phyloP scores from a whole-genome alignment of 2,888 invertebrate species.

The Tubulanus polymorphus region DNA sequence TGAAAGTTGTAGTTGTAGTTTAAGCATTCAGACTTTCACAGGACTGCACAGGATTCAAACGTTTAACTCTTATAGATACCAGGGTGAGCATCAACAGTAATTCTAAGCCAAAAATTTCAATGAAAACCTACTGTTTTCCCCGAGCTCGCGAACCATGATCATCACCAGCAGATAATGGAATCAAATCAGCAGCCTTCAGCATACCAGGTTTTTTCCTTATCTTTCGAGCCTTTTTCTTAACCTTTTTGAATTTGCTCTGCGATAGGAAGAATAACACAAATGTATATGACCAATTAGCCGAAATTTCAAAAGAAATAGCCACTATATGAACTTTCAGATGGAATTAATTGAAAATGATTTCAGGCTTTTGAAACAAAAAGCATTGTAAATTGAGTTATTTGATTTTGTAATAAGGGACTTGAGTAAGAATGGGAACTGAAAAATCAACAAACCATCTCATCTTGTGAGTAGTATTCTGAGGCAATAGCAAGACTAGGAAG shows the following conservation, averaged over 20 bases:
- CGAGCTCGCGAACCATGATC: conserved; percentile 1
- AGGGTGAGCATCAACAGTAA: no score
- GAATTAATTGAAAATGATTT: conserved; percentile 1
- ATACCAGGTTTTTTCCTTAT: conserved; percentile 60
- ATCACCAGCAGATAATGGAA: conserved; percentile 43
- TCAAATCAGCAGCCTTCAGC: conserved; percentile 71
- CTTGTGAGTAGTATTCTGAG: conserved; percentile 80
- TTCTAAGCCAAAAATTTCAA: no score
- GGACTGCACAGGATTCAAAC: no score
- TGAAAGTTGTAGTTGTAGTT: no score
- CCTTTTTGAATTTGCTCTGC: conserved; percentile 74
- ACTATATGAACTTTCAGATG: background rate
- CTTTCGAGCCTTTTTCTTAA: conserved; percentile 66
- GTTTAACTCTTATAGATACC: no score
- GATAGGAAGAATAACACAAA: background rate
- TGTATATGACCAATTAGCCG: background rate
- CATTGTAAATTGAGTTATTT: no score
- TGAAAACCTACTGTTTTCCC: no score
- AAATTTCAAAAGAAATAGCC: background rate
- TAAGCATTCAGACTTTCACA: no score
- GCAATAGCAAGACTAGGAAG: conserved; percentile 69
- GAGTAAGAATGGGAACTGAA: no score
- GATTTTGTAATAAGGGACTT: no score
- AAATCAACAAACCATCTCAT: conserved; percentile 69
- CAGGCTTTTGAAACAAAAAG: background rate